These are phyloP conservation scores for Menura novaehollandiae DNA, from an alignment of 2,113 vertebrate genomes.

Conservation along the genomic window DNA sequence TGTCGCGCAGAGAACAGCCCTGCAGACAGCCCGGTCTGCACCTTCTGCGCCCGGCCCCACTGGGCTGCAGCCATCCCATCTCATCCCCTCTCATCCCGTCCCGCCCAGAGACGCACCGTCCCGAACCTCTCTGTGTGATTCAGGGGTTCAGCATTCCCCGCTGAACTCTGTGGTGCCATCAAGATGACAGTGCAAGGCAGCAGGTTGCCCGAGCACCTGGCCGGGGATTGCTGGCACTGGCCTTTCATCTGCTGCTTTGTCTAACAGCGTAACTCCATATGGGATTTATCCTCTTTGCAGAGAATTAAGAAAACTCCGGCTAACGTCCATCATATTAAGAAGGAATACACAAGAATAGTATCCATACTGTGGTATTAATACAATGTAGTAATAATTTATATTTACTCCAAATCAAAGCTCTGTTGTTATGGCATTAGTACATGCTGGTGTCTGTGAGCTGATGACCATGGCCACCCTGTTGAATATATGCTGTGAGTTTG, in stretches of 20 bases:
- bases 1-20: background rate
- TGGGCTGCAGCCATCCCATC: background rate
- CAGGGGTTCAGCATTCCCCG: background rate
- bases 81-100: background rate
- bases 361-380: background rate
- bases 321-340: background rate
- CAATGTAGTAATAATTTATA: background rate
- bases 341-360: background rate
- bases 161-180: background rate
- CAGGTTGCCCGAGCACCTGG: background rate
- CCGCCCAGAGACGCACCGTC: background rate
- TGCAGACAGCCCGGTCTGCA: background rate
- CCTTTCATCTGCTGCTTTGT: background rate
- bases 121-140: background rate
- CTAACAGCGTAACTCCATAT: accelerated
- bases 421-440: background rate
- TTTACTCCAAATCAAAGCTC: background rate
- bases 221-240: background rate
- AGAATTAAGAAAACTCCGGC: background rate
- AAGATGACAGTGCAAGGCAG: background rate
- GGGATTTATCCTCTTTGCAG: background rate
- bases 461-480: background rate
- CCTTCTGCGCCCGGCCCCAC: background rate
- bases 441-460: background rate
- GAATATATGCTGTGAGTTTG: background rate